Evolutionary conservation across 2,113 vertebrate species (phyloP).

Genomic region (Murina feae): DNA sequence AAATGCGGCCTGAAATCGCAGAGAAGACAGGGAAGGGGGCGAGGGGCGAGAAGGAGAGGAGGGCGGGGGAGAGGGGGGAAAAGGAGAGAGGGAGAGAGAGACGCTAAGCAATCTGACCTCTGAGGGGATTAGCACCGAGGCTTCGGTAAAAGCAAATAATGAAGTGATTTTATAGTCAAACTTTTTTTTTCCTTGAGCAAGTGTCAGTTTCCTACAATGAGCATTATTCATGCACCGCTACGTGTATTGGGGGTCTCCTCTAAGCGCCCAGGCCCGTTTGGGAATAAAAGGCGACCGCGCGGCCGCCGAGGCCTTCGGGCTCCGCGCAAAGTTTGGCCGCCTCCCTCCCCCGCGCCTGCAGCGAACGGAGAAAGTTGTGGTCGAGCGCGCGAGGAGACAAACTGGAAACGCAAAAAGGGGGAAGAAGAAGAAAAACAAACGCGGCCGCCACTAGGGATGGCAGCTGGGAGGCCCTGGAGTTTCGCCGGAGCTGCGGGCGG

Average conservation of each 20-base stretch:
- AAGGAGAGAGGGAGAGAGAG: slow-evolving; percentile 60
- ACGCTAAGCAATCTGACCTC: slow-evolving; percentile 80
- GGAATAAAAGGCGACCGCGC: slow-evolving; percentile 77
- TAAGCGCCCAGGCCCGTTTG: slow-evolving; percentile 77
- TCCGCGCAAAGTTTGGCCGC: background rate
- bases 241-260: slow-evolving; percentile 81
- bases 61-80: slow-evolving; percentile 29
- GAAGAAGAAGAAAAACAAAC: slow-evolving; percentile 70
- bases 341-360: slow-evolving; percentile 51
- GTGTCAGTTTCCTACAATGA: slow-evolving; percentile 84
- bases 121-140: slow-evolving; percentile 77
- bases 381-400: slow-evolving; percentile 44
- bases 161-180: slow-evolving; percentile 84
- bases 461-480: slow-evolving; percentile 67
- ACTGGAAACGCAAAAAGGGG: slow-evolving; percentile 65
- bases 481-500: slow-evolving; percentile 40
- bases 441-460: slow-evolving; percentile 52
- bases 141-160: slow-evolving; percentile 82
- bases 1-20: slow-evolving; percentile 90
- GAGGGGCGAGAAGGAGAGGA: slow-evolving; percentile 13
- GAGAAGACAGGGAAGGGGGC: background rate
- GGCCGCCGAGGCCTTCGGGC: slow-evolving; percentile 58
- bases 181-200: slow-evolving; percentile 82
- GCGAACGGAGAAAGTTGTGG: slow-evolving; percentile 50
- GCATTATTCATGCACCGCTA: slow-evolving; percentile 82